A percentile compares a stretch with the other conserved stretches of the same genome.
phyloP scores from a whole-genome alignment of 2,797 vertebrate genomes.

The Nannoperca australis region DNA sequence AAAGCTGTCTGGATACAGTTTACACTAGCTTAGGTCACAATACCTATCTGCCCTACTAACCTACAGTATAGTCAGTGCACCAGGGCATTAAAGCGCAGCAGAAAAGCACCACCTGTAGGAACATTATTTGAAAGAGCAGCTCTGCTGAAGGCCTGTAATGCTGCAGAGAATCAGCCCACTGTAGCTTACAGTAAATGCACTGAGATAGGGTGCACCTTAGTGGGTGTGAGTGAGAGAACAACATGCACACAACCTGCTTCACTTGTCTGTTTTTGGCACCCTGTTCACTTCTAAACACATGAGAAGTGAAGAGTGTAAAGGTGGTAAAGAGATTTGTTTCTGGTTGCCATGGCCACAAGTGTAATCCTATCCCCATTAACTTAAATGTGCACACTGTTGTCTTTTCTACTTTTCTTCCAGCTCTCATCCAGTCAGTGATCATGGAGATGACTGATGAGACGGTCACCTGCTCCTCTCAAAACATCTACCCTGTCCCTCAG shows the following conservation, averaged over 20 bases:
- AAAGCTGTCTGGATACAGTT: not conserved
- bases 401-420: constrained; percentile 52
- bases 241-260: not conserved
- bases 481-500: constrained; percentile 84
- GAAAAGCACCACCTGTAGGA: constrained; percentile 48
- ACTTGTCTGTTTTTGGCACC: not conserved
- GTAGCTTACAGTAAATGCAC: not conserved
- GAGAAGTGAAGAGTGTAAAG: not conserved
- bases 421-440: constrained; percentile 82
- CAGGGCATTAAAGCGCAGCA: constrained; percentile 10
- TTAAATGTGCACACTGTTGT: not conserved
- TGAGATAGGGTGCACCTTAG: not conserved
- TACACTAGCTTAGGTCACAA: constrained; percentile 1
- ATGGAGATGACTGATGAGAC: constrained; percentile 76
- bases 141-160: not conserved
- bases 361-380: not conserved
- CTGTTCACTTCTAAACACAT: not conserved
- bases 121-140: constrained; percentile 35
- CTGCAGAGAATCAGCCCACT: not conserved
- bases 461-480: constrained; percentile 81
- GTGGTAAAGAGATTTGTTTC: not conserved
- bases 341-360: not conserved
- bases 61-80: not conserved
- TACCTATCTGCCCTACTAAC: constrained; percentile 27
- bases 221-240: constrained; percentile 9